Evolutionary conservation across 2,888 invertebrate species (phyloP).

Genomic region (Hedya salicella): DNA sequence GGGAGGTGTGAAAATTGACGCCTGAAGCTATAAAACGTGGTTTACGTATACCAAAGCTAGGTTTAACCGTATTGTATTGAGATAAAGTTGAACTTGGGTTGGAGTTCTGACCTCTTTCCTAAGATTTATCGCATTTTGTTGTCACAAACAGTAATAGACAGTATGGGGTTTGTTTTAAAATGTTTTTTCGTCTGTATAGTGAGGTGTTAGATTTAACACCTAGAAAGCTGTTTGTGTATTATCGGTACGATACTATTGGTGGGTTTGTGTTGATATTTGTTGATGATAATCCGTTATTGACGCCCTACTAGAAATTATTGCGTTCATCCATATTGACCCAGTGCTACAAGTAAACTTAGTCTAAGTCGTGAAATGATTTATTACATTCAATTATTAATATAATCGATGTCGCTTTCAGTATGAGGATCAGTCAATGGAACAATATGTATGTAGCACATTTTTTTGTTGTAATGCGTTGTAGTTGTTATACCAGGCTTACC

Average conservation of each 20-base stretch:
- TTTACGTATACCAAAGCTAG: conserved; percentile 43
- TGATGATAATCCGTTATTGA: conserved; percentile 42
- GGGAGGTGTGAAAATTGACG: conserved; percentile 82
- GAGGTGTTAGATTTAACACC: conserved; percentile 81
- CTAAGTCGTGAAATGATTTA: no score
- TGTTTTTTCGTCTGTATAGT: conserved; percentile 46
- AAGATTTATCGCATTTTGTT: conserved; percentile 51
- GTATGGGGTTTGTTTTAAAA: conserved; percentile 39
- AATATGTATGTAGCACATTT: no score
- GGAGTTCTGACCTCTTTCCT: conserved; percentile 37
- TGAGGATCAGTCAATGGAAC: no score
- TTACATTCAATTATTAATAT: no score
- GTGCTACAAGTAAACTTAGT: not conserved
- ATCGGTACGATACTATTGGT: conserved; percentile 69
- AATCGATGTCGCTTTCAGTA: no score
- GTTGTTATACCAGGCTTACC: no score
- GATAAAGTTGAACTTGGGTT: conserved; percentile 49
- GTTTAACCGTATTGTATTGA: conserved; percentile 36
- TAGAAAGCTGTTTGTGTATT: conserved; percentile 64
- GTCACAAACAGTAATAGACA: conserved; percentile 45
- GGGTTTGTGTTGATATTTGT: conserved; percentile 49
- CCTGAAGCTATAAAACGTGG: conserved; percentile 62
- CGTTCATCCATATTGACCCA: not conserved
- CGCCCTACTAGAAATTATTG: conserved; percentile 10
- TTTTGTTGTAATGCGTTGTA: no score